A percentile compares a stretch with the other conserved stretches of the same genome.
Conservation (phyloP, 2,888 invertebrate genomes). For the Steinernema carpocapsae region DNA sequence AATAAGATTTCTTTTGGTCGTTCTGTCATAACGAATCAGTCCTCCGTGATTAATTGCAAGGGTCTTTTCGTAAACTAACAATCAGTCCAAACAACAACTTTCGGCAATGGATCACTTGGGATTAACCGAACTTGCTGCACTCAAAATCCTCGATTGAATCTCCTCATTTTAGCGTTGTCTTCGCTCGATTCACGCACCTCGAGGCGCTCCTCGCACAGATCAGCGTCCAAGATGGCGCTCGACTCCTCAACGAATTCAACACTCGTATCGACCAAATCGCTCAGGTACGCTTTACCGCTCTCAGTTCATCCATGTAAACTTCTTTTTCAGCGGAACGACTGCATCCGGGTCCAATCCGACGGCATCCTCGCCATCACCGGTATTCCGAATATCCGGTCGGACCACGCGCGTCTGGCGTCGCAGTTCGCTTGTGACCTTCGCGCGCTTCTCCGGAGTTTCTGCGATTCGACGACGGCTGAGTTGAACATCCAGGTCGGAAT, state of each 20-base stretch:
- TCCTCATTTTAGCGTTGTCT: conserved; percentile 55
- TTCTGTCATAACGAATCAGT: no score
- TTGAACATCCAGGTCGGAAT: conserved; percentile 60
- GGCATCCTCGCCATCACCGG: conserved; percentile 48
- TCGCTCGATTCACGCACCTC: conserved; percentile 60
- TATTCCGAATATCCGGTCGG: conserved; percentile 35
- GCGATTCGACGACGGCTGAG: conserved; percentile 63
- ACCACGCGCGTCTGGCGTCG: conserved; percentile 39
- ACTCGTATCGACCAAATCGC: conserved; percentile 44
- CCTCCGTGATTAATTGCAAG: no score
- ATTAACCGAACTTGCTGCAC: no score
- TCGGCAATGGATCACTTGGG: background rate
- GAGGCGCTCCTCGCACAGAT: conserved; percentile 61
- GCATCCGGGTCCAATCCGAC: conserved; percentile 48
- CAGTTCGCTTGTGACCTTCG: conserved; percentile 43
- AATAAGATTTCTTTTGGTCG: no score
- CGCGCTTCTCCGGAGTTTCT: conserved; percentile 50
- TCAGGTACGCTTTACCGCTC: conserved; percentile 39
- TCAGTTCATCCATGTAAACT: no score
- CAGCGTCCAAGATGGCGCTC: conserved; percentile 60
- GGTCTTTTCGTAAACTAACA: no score
- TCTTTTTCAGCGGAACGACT: conserved; percentile 42
- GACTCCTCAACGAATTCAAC: conserved; percentile 63
- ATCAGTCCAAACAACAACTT: no score
- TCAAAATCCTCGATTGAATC: background rate